A percentile compares a stretch with the other conserved stretches of the same genome.
phyloP scores from a whole-genome alignment of 2,888 invertebrate species.

The Leucozona laternaria region DNA sequence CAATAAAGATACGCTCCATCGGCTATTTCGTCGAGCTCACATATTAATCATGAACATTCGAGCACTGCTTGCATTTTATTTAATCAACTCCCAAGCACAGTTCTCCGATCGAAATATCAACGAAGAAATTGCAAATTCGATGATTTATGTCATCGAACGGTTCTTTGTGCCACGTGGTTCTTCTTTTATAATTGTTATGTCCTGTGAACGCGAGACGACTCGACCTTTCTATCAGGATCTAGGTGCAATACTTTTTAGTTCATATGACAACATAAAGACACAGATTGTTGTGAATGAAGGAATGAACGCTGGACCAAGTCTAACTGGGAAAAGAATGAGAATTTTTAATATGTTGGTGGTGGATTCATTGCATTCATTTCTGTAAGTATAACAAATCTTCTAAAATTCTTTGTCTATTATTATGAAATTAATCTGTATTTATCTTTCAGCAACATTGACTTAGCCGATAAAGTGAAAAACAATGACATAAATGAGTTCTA shows the following conservation, averaged over 20 bases:
- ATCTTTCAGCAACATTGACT: neutral
- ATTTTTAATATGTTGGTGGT: neutral
- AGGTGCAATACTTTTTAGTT: neutral
- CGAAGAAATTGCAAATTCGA: constrained; percentile 10
- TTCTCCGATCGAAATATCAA: constrained; percentile 10
- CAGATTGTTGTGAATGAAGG: neutral
- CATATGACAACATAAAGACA: constrained; percentile 11
- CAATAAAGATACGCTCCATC: neutral
- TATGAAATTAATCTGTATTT: neutral
- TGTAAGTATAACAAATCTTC: neutral
- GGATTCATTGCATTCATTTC: neutral
- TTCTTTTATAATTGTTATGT: neutral
- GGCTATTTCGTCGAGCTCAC: neutral
- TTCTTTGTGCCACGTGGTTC: neutral
- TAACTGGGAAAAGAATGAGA: neutral
- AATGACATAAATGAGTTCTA: constrained; percentile 79
- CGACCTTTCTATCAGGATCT: constrained; percentile 3
- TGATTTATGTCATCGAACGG: neutral
- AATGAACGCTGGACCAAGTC: neutral
- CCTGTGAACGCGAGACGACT: neutral
- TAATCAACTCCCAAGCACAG: neutral
- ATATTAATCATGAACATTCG: neutral
- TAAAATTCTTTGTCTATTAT: neutral
- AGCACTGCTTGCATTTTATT: neutral
- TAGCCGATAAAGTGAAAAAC: constrained; percentile 42